Percentiles rank a stretch among this genome's conserved stretches.
phyloP scores from a whole-genome alignment of 2,797 vertebrate genomes.

The Ciconia nigra region DNA sequence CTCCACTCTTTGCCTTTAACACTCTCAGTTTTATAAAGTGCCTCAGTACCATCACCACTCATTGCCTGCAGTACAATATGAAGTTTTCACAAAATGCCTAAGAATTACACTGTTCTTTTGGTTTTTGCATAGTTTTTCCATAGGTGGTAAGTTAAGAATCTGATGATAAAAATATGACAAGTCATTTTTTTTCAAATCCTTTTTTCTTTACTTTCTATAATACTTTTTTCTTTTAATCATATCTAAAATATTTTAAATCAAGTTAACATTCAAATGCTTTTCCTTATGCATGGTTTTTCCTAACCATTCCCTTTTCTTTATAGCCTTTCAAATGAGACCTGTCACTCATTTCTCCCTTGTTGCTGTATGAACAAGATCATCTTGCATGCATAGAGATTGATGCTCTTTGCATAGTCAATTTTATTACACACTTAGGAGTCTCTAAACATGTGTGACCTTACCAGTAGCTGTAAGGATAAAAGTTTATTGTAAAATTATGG shows the following conservation, averaged over 20 bases:
- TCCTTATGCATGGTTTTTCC: not conserved
- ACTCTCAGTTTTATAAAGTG: not conserved
- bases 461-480: not conserved
- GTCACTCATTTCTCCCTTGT: not conserved
- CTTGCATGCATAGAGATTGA: not conserved
- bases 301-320: not conserved
- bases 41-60: fast-evolving
- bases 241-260: not conserved
- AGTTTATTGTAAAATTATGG: not conserved
- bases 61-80: not conserved
- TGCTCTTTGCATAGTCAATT: not conserved
- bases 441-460: not conserved
- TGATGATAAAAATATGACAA: not conserved
- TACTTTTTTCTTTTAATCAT: not conserved
- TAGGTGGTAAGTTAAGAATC: not conserved
- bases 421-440: not conserved
- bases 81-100: not conserved
- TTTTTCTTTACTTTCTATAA: not conserved
- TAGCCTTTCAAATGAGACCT: not conserved
- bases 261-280: not conserved
- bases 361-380: not conserved
- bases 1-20: not conserved
- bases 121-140: not conserved
- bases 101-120: not conserved
- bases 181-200: not conserved